Evolutionary conservation across 2,888 invertebrate species (phyloP), one percentile per base, ranked within the genome.

Genomic region (Polydesmus complanatus): DNA sequence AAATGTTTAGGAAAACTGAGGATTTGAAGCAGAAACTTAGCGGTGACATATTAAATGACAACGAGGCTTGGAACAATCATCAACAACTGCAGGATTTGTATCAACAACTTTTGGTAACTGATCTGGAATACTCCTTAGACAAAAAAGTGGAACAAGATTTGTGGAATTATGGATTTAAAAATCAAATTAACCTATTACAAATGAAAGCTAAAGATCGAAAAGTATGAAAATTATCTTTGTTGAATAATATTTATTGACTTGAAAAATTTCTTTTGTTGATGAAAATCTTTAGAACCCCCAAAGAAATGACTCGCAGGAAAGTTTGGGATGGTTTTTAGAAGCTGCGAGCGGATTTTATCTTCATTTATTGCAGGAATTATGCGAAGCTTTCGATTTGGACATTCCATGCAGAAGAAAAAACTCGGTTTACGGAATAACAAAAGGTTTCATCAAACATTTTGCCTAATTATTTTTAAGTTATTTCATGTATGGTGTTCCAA

Each of bases 61-160:
- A 73, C 71, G 73, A 79, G 73, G 74, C 78, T 37, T 79, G 79
- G 77, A 73, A 77, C 61, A 75, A 75, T 56, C 75, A 76, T 70
- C 72, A 69, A 23, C 69, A 69, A 55, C 69, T 75, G 56, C 73
- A 78, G 70, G 79, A 85, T 77, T 78, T 86, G 59, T 83, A 83
- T 70, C 84, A 85, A 71, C 81, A 84, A 74, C 82, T 89, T 58
- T 77, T 91, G 63, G 80, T 89, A 58, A 75, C 85, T 61, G 89
- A 90, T 74, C 76, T 90, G 68, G 89, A 90, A 73, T 88, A 86
- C 79, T 89, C 89, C 19, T 75, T 91, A 69, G 88, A 90, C 73
- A 86, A 86, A 73, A 90, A 90, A 76, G 87, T 89, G 27, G 91
- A 91, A 72, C 89, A 88, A 71, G 90, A 90, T 70, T 77, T 91